Percentiles rank a stretch among this genome's conserved stretches.
Conservation (phyloP, 2,113 vertebrate species). For the Nothocercus julius region DNA sequence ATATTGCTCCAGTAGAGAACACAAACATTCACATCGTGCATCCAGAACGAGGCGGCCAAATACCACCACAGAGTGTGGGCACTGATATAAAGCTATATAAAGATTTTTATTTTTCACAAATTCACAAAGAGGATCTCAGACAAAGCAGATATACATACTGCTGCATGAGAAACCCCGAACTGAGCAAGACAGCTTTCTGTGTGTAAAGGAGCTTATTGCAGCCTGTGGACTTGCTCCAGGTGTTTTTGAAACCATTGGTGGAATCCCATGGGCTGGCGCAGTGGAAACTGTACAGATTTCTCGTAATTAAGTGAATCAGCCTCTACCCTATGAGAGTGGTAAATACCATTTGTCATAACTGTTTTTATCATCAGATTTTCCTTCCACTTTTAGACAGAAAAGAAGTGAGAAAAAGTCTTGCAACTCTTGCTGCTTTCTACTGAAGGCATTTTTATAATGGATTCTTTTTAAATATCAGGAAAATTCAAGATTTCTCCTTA, state of each 20-base stretch:
- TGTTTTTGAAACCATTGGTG: neutral
- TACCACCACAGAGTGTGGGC: too few relatives aligned
- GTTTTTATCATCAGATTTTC: neutral
- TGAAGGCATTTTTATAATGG: neutral
- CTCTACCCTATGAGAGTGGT: neutral
- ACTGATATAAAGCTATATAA: neutral
- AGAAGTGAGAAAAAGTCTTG: neutral
- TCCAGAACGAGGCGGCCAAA: neutral
- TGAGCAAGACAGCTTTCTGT: neutral
- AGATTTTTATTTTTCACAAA: neutral
- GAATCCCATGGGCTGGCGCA: neutral
- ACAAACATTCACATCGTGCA: neutral
- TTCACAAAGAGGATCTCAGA: neutral
- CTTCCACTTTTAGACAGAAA: neutral
- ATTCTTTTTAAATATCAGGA: neutral
- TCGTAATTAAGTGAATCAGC: neutral
- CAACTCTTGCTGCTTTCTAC: neutral
- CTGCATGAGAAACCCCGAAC: neutral
- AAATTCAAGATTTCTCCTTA: neutral
- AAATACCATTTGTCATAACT: neutral
- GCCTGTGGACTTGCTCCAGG: neutral
- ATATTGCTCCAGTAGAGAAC: neutral
- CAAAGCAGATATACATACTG: neutral
- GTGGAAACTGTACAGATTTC: accelerated
- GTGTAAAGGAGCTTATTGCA: neutral